These are phyloP conservation scores for Lontra canadensis DNA, from an alignment of 2,113 vertebrate species.

Conservation along the genomic window DNA sequence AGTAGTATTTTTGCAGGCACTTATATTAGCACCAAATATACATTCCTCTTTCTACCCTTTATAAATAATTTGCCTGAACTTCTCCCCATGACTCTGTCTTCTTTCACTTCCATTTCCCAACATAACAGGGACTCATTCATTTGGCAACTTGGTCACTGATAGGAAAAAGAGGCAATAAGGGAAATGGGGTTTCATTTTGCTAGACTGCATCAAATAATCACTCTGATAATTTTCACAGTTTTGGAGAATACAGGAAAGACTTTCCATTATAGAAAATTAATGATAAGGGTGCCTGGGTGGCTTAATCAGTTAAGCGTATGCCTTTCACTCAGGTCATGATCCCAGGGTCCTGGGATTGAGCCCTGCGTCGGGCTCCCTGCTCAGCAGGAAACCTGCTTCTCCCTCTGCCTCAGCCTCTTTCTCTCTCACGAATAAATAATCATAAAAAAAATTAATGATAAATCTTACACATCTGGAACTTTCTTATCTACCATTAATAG, in stretches of 20 bases:
- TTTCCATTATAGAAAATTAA: conserved; percentile 32
- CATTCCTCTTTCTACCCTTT: background rate
- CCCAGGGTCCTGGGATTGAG: too few relatives aligned
- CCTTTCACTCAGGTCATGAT: too few relatives aligned
- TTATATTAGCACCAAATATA: conserved; percentile 23
- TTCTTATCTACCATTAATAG: background rate
- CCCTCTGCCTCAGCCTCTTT: background rate
- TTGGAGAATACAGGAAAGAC: conserved; percentile 34
- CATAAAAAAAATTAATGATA: background rate
- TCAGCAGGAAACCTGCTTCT: too few relatives aligned
- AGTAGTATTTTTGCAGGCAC: background rate
- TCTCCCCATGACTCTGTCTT: background rate
- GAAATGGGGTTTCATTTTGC: conserved; percentile 1
- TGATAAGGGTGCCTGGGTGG: background rate
- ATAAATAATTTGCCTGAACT: background rate
- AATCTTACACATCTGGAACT: background rate
- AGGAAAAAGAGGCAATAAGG: background rate
- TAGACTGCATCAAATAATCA: conserved; percentile 8
- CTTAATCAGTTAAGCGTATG: too few relatives aligned
- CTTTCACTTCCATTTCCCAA: conserved; percentile 27
- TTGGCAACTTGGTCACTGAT: background rate
- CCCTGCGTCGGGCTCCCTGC: too few relatives aligned
- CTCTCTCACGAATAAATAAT: too few relatives aligned
- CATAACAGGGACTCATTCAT: background rate
- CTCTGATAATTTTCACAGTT: background rate